These are phyloP conservation scores for Lypha dubia DNA, from an alignment of 2,888 invertebrate species.

Conservation along the genomic window DNA sequence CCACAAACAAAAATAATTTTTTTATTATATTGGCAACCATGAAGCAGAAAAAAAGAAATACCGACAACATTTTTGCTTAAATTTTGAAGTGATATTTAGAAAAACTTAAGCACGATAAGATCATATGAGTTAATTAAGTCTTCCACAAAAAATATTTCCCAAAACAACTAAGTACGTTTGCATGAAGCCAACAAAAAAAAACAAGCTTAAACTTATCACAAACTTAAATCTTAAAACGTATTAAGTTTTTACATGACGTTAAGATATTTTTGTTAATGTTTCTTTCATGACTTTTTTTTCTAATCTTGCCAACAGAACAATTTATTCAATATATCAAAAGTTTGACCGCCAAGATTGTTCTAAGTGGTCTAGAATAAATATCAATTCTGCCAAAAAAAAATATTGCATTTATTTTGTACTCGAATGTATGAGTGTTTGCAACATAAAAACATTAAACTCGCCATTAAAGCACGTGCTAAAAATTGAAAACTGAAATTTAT, in stretches of 20 bases:
- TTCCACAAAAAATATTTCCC: constrained; percentile 24
- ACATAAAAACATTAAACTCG: constrained; percentile 25
- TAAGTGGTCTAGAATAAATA: constrained; percentile 55
- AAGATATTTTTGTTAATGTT: constrained; percentile 49
- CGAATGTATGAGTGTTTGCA: constrained; percentile 26
- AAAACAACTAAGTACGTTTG: constrained; percentile 20
- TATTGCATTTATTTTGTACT: not conserved
- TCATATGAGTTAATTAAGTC: constrained; percentile 70
- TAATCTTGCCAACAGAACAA: constrained; percentile 53
- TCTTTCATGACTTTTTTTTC: constrained; percentile 17
- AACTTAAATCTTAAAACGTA: constrained; percentile 57
- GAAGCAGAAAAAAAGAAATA: not conserved
- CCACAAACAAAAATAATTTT: too few relatives aligned
- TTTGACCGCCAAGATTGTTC: constrained; percentile 70
- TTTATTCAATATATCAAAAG: constrained; percentile 69
- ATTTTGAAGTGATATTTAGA: constrained; percentile 58
- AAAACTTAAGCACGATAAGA: constrained; percentile 59
- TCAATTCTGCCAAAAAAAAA: constrained; percentile 39
- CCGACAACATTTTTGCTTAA: not conserved
- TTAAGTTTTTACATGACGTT: constrained; percentile 55
- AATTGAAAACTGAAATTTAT: constrained; percentile 39
- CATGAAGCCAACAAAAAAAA: constrained; percentile 19
- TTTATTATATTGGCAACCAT: constrained; percentile 21
- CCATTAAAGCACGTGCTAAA: constrained; percentile 67
- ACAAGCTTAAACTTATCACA: constrained; percentile 36